A percentile compares a stretch with the other conserved stretches of the same genome.
These are phyloP conservation scores for Craterocephalus amniculus DNA, from an alignment of 2,797 vertebrate genomes.

Conservation along the genomic window DNA sequence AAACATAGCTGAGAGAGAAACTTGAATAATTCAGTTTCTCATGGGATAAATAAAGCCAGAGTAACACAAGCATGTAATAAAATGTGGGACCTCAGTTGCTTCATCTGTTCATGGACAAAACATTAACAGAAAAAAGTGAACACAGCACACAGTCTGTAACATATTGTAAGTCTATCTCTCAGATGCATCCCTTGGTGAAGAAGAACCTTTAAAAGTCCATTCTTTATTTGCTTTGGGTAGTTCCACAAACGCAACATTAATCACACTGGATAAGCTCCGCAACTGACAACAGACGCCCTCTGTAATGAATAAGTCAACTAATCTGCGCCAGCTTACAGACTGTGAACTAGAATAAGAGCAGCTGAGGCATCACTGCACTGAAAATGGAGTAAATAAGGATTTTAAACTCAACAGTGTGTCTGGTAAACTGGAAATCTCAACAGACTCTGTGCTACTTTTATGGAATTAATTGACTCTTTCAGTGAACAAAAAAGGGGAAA, in stretches of 20 bases:
- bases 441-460: conserved; percentile 50
- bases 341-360: conserved; percentile 70
- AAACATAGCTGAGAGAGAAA: conserved; percentile 32
- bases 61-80: conserved; percentile 27
- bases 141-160: conserved; percentile 40
- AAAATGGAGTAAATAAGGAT: conserved; percentile 71
- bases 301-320: conserved; percentile 79
- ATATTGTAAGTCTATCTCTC: conserved; percentile 62
- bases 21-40: conserved; percentile 42
- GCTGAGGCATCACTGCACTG: conserved; percentile 65
- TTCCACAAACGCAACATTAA: conserved; percentile 75
- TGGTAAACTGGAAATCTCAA: conserved; percentile 60
- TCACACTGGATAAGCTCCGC: conserved; percentile 74
- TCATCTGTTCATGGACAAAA: conserved; percentile 48
- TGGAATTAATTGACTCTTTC: conserved; percentile 67
- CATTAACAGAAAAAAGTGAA: conserved; percentile 43
- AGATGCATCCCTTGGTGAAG: conserved; percentile 44
- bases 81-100: conserved; percentile 30
- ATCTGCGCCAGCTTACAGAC: conserved; percentile 74
- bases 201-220: conserved; percentile 64
- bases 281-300: conserved; percentile 75
- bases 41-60: conserved; percentile 32
- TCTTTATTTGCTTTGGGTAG: conserved; percentile 67
- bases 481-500: conserved; percentile 35
- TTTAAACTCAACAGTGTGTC: conserved; percentile 63